Base-by-base conservation (phyloP, 2,888 invertebrate species). In the Tetragonula carbonaria region DNA sequence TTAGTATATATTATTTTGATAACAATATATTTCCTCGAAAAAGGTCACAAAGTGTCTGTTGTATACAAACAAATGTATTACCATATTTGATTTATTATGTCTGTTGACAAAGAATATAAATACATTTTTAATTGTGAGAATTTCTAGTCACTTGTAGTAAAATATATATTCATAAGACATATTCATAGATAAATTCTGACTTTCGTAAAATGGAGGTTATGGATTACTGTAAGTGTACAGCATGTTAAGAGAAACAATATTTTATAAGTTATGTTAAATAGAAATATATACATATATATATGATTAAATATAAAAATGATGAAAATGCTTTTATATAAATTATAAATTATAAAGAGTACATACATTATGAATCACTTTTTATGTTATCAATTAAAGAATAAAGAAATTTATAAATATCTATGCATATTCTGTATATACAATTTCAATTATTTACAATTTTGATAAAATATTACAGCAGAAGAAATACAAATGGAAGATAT, bases 171-270 rank as follows among this genome's bases (percentile, higher is more conserved):
- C 4, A 11, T 28, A 62, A 23, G 1, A 11, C 4, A 16, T 28
- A 62, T 28, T 28, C 28, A 18, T 11, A 62, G 28, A 28, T 28
- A 62, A 0, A 38, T 63, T 67, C 57, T 33, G 0, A 75, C 45
- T 65, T 28, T 66, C 45, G 11, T 59, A 45, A 51, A 38, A 80
- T 84, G 80, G 84, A 86, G 86, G 86, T 86, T 84, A 86, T 86
- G 84, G 80, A 86, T 74, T 70, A 73, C 6, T 59, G 86, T 86
- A 78, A 78, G 84, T 84, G 57, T 51, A 53, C 21, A 65, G 21
- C 51, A 28, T 38, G 23, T 23, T 18, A 21, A 51, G 1, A 38
- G 23, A 3, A 45, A 51, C 18, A 65, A n/a, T 18, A 14, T 21
- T 62, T 45, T 33, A 71, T 53, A 21, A 71, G 13, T 73, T 68